A percentile compares a stretch with the other conserved stretches of the same genome.
phyloP scores from a whole-genome alignment of 2,797 vertebrate genomes.

The Schizopygopsis pylzovi region DNA sequence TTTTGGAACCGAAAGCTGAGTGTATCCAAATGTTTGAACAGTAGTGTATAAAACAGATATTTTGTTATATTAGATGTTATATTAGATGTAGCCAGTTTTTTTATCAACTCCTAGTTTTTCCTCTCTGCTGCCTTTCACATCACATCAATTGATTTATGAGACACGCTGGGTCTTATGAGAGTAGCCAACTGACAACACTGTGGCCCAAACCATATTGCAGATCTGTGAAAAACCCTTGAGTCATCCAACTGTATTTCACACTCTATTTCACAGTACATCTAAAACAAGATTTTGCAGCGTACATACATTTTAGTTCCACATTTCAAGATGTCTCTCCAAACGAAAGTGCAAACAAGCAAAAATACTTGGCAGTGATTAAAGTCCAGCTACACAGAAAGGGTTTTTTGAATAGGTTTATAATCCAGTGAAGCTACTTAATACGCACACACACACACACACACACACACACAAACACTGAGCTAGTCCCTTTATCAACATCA shows the following conservation, averaged over 20 bases:
- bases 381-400: neutral
- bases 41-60: too few species aligned
- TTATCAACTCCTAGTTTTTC: neutral
- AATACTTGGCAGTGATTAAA: constrained; percentile 15
- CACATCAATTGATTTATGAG: constrained; percentile 42
- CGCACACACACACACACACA: neutral
- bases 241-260: constrained; percentile 44
- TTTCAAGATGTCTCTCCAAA: neutral
- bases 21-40: neutral
- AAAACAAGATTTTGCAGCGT: neutral
- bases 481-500: constrained; percentile 30
- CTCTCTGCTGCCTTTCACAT: constrained; percentile 7
- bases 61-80: neutral
- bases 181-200: constrained; percentile 21
- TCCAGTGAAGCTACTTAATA: constrained; percentile 39
- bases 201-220: constrained; percentile 26
- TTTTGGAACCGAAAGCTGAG: too few species aligned
- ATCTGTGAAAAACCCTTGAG: constrained; percentile 24
- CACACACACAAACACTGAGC: neutral
- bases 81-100: neutral
- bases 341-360: constrained; percentile 1
- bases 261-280: neutral
- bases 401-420: constrained; percentile 17
- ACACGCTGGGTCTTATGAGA: constrained; percentile 26
- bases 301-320: neutral